Percentiles rank a stretch among this genome's conserved stretches.
phyloP scores from a whole-genome alignment of 2,888 invertebrate genomes.

The Diadegma fenestrale region DNA sequence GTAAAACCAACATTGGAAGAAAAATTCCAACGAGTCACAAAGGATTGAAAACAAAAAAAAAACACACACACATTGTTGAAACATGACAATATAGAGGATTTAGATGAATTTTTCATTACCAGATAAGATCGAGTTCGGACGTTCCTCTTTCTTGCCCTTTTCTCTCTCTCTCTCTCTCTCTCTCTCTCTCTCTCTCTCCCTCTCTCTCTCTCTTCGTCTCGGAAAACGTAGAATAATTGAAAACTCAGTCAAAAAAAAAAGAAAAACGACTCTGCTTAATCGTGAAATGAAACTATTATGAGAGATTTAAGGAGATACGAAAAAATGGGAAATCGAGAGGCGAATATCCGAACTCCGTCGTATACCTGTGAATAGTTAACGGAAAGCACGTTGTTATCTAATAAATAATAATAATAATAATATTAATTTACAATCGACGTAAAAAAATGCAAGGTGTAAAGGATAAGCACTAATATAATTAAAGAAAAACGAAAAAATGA shows the following conservation, averaged over 20 bases:
- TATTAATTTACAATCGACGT: slow-evolving; percentile 64
- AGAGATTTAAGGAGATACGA: background rate
- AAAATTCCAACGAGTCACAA: slow-evolving; percentile 43
- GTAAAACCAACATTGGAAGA: slow-evolving; percentile 56
- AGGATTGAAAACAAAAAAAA: slow-evolving; percentile 43
- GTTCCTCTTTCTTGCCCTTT: slow-evolving; percentile 46
- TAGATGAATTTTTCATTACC: slow-evolving; percentile 67
- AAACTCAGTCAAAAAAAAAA: background rate
- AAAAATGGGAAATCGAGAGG: slow-evolving; percentile 42
- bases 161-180: background rate
- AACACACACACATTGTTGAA: slow-evolving; percentile 64
- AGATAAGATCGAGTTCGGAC: slow-evolving; percentile 63
- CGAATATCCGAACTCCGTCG: slow-evolving; percentile 65
- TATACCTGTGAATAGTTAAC: slow-evolving; percentile 66
- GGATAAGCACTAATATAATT: slow-evolving; percentile 58
- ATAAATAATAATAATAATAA: slow-evolving; percentile 65
- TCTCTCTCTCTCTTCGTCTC: background rate
- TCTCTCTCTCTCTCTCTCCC: no score
- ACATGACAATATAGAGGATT: slow-evolving; percentile 70
- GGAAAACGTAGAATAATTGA: background rate
- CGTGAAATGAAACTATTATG: background rate
- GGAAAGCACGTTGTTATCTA: slow-evolving; percentile 67
- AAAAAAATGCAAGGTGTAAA: slow-evolving; percentile 59
- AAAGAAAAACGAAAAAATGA: slow-evolving; percentile 42
- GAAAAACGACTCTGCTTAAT: background rate